phyloP scores from a whole-genome alignment of 2,888 invertebrate genomes.

The Axea sp. region DNA sequence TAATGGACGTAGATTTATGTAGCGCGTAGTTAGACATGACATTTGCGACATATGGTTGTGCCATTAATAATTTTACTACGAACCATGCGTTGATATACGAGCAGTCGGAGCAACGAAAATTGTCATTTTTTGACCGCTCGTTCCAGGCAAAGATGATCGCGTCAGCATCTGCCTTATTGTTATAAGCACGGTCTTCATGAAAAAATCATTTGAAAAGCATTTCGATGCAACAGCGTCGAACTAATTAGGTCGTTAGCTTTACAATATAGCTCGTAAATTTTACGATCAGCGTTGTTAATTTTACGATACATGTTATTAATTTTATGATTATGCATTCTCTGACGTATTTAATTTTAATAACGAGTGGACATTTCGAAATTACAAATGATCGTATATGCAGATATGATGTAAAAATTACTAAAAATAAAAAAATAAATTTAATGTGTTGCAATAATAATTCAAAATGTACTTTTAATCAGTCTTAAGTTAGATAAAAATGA shows the following conservation, averaged over 20 bases:
- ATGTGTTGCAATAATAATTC: too few species aligned
- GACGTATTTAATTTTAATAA: neutral
- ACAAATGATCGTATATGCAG: too few species aligned
- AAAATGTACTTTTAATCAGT: too few species aligned
- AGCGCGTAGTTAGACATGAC: slow-evolving; percentile 43
- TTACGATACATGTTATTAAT: slow-evolving; percentile 10
- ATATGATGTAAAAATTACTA: too few species aligned
- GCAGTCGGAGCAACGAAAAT: slow-evolving; percentile 14
- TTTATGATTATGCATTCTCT: slow-evolving; percentile 2
- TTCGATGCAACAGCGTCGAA: neutral
- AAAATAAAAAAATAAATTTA: too few species aligned
- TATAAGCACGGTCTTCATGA: too few species aligned
- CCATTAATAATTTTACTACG: slow-evolving; percentile 48
- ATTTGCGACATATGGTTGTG: slow-evolving; percentile 41
- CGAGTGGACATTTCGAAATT: too few species aligned
- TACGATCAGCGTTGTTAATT: slow-evolving; percentile 14
- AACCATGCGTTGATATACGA: slow-evolving; percentile 29
- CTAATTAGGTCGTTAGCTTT: slow-evolving; percentile 8
- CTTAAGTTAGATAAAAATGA: too few species aligned
- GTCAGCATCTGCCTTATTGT: too few species aligned
- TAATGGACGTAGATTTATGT: slow-evolving; percentile 46
- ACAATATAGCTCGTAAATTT: slow-evolving; percentile 21
- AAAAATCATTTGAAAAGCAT: slow-evolving; percentile 20
- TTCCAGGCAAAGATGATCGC: neutral
- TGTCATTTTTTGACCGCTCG: slow-evolving; percentile 16